A percentile compares a stretch with the other conserved stretches of the same genome.
Conservation (phyloP, 2,113 vertebrate species). For the Paradisaea rubra region DNA sequence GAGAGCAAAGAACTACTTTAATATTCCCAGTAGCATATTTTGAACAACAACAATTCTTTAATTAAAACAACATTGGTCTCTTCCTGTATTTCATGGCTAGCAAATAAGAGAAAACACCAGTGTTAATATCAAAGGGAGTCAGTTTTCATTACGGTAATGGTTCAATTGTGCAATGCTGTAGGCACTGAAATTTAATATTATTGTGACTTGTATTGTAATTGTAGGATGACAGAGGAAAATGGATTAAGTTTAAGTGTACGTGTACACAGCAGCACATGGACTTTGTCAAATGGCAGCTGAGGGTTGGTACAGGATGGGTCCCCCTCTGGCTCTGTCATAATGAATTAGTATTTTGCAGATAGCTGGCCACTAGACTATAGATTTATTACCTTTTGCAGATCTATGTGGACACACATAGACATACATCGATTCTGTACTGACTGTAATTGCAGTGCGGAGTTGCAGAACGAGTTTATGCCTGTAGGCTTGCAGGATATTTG, state of each 20-base stretch:
- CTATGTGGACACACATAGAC: not conserved
- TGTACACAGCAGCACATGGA: slow-evolving; percentile 6
- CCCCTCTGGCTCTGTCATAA: slow-evolving; percentile 27
- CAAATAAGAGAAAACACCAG: slow-evolving; percentile 64
- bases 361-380: slow-evolving; percentile 8
- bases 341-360: slow-evolving; percentile 60
- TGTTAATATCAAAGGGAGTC: slow-evolving; percentile 71
- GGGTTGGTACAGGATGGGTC: not conserved
- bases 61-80: slow-evolving; percentile 54
- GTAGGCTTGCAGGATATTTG: slow-evolving; percentile 31
- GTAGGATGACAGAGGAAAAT: slow-evolving; percentile 67
- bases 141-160: slow-evolving; percentile 66
- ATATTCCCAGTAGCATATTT: slow-evolving; percentile 50
- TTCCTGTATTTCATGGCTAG: slow-evolving; percentile 55
- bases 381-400: slow-evolving; percentile 29
- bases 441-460: slow-evolving; percentile 19
- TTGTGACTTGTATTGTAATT: slow-evolving; percentile 69
- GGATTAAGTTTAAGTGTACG: slow-evolving; percentile 63
- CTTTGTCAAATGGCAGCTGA: slow-evolving; percentile 24
- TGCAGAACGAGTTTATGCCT: slow-evolving; percentile 64
- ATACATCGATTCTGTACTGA: not conserved
- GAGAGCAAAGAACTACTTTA: slow-evolving; percentile 13
- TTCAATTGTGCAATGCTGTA: slow-evolving; percentile 61
- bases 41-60: slow-evolving; percentile 52
- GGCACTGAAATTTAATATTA: slow-evolving; percentile 75